These are phyloP conservation scores for Pecten maximus DNA, from an alignment of 2,888 invertebrate species.

Conservation along the genomic window DNA sequence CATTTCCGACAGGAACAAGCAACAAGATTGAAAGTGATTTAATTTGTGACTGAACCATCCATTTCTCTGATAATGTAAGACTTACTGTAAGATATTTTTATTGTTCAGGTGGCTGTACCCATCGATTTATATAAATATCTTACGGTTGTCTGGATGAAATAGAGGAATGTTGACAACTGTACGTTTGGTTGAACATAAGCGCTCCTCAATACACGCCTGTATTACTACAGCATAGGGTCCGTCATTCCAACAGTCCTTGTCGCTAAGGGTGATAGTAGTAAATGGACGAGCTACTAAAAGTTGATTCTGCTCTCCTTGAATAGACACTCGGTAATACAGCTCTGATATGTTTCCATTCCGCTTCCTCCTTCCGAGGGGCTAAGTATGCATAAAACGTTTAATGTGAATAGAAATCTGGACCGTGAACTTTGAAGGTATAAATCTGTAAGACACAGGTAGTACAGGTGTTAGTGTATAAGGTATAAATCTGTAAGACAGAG, in stretches of 20 bases:
- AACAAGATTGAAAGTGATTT: too few relatives aligned
- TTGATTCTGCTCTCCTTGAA: background rate
- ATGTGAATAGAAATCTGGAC: too few relatives aligned
- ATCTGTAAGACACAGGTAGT: too few relatives aligned
- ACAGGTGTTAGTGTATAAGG: too few relatives aligned
- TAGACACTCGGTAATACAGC: background rate
- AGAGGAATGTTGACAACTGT: background rate
- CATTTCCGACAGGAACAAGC: too few relatives aligned
- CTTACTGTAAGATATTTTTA: too few relatives aligned
- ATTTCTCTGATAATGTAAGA: too few relatives aligned
- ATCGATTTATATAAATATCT: background rate
- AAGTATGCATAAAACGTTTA: background rate
- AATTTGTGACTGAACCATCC: too few relatives aligned
- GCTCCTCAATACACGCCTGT: background rate
- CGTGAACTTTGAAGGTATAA: too few relatives aligned
- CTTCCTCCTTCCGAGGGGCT: background rate
- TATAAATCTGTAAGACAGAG: too few relatives aligned
- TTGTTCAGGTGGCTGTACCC: background rate
- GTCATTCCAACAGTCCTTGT: background rate
- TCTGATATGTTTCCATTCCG: background rate
- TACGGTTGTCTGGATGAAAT: background rate
- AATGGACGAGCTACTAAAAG: background rate
- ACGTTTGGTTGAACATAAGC: background rate
- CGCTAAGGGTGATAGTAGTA: background rate
- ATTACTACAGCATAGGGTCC: background rate